Evolutionary conservation across 2,888 invertebrate genomes (phyloP), one percentile per base, ranked within the genome.

Genomic region (Rotaria macrura): DNA sequence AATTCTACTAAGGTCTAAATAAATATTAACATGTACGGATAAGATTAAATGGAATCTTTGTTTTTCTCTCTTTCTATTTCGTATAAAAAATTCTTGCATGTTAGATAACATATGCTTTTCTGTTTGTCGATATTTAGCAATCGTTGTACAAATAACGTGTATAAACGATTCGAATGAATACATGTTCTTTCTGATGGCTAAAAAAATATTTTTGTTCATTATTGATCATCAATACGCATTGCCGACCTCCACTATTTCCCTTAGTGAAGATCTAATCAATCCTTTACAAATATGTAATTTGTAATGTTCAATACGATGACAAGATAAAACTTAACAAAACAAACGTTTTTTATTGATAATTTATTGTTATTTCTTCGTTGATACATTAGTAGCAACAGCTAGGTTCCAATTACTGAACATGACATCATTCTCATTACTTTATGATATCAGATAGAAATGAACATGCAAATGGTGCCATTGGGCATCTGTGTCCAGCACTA

Each of bases 401-500:
- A 65, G 65, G 65, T 29, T 65, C 38, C 65, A 20, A 65, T 34
- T 34, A 34, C 20, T 34, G 65, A 65, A 65, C 65, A 65, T 65
- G 65, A 65, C 65, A 65, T 29, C 65, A 65, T 65, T 9, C 34
- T 34, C 38, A 20, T 65, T 34, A n/a, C 65, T 65, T 34, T 38
- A 65, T 65, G 34, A 20, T 34, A 65, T 7, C 38, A 17, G 34
- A 65, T 65, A 12, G 34, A 65, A 0, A 34, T 34, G 65, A 65
- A 65, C 65, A 65, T 65, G 38, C 65, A 65, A 17, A 65, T 65
- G 65, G 34, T 34, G 65, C 65, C 65, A 65, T 65, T 65, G 9
- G n/a, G 20, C 65, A 65, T 65, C 65, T 65, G 65, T 65, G 65
- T 65, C 65, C 65, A 65, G 38, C 65, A 65, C n/a, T n/a, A n/a